Percentiles rank a stretch among this genome's conserved stretches.
Evolutionary conservation across 2,888 invertebrate species (phyloP).

Genomic region (Baccha elongata): DNA sequence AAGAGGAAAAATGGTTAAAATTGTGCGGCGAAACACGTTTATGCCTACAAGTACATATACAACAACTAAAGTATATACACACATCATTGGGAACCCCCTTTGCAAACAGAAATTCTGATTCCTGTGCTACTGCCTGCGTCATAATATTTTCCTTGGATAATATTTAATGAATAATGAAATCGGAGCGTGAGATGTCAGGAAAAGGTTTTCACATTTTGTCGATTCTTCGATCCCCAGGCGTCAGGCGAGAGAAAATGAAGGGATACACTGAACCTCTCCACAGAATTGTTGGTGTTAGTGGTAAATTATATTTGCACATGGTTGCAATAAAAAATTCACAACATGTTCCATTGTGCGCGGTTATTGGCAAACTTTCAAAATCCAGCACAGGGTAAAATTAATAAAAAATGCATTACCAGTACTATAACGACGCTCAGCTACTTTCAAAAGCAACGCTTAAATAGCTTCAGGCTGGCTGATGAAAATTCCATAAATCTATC

Average conservation of each 20-base stretch:
- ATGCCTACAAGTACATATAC: constrained; percentile 39
- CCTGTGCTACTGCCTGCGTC: constrained; percentile 58
- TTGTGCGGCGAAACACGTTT: constrained; percentile 57
- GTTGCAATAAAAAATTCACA: constrained; percentile 70
- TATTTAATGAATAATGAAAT: constrained; percentile 73
- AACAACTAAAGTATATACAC: neutral
- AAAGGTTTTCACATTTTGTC: constrained; percentile 70
- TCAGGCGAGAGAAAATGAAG: constrained; percentile 62
- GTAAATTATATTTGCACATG: constrained; percentile 72
- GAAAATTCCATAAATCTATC: constrained; percentile 38
- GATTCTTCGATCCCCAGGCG: constrained; percentile 71
- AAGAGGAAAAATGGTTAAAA: constrained; percentile 59
- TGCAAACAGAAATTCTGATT: constrained; percentile 58
- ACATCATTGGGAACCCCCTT: constrained; percentile 56
- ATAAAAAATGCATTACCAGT: constrained; percentile 66
- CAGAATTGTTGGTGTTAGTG: constrained; percentile 62
- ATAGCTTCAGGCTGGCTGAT: constrained; percentile 39
- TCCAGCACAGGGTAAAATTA: constrained; percentile 56
- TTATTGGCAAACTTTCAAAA: constrained; percentile 72
- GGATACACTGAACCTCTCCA: constrained; percentile 53
- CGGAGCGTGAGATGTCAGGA: constrained; percentile 67
- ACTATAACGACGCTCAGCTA: constrained; percentile 39
- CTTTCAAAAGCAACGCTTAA: constrained; percentile 42
- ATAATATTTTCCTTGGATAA: constrained; percentile 70
- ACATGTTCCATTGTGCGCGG: constrained; percentile 64